Evolutionary conservation across 2,888 invertebrate genomes (phyloP).

Genomic region (Beris chalybata): DNA sequence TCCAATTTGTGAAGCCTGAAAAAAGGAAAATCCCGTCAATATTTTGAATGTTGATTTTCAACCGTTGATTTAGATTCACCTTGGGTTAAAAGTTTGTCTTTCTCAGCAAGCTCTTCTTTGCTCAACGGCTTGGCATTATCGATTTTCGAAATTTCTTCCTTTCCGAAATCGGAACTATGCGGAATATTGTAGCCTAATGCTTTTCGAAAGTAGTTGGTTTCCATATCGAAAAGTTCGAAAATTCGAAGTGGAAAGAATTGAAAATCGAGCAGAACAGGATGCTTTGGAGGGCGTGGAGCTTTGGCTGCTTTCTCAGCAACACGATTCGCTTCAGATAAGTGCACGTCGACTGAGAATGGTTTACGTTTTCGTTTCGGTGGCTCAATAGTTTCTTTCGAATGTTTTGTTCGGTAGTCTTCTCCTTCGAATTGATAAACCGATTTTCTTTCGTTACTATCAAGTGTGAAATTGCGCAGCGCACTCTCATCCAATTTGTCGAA

Average conservation of each 20-base stretch:
- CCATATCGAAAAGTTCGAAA: slow-evolving; percentile 96
- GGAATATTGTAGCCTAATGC: slow-evolving; percentile 93
- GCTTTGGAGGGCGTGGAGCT: slow-evolving; percentile 97
- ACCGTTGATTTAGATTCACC: slow-evolving; percentile 60
- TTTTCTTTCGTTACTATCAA: slow-evolving; percentile 73
- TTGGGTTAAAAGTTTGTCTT: slow-evolving; percentile 88
- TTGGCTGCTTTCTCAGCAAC: slow-evolving; percentile 97
- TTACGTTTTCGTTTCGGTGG: slow-evolving; percentile 98
- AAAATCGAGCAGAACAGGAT: slow-evolving; percentile 99
- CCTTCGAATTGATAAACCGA: slow-evolving; percentile 98
- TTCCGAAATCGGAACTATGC: slow-evolving; percentile 89
- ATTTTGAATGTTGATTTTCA: background rate
- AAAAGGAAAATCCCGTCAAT: no score
- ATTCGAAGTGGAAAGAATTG: slow-evolving; percentile 98
- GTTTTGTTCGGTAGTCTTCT: slow-evolving; percentile 94
- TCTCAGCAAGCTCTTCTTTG: slow-evolving; percentile 89
- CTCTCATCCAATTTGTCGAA: slow-evolving; percentile 88
- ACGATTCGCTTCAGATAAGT: slow-evolving; percentile 93
- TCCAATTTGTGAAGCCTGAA: slow-evolving; percentile 94
- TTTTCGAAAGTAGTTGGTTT: slow-evolving; percentile 96
- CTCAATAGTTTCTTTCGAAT: slow-evolving; percentile 80
- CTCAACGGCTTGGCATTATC: slow-evolving; percentile 90
- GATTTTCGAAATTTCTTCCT: slow-evolving; percentile 87
- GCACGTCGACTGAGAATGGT: slow-evolving; percentile 98
- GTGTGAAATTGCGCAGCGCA: slow-evolving; percentile 87